A percentile compares a stretch with the other conserved stretches of the same genome.
Conservation (phyloP, 1,140 invertebrate genomes). For the Palaemon carinicauda region DNA sequence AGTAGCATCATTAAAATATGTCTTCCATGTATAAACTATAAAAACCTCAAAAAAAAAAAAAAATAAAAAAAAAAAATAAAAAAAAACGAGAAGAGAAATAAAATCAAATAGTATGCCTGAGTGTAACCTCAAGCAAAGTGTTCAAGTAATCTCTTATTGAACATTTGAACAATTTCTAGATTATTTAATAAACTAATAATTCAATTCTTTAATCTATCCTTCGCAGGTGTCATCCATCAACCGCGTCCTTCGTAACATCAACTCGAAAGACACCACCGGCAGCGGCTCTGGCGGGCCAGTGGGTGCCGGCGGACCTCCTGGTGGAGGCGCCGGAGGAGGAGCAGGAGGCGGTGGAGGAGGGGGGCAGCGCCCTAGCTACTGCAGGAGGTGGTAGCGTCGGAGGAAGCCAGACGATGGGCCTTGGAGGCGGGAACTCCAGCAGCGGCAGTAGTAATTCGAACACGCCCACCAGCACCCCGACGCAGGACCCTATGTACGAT, state of each 20-base stretch:
- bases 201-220: background rate
- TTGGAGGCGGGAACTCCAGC: constrained; percentile 17
- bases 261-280: constrained; percentile 64
- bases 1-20: too few relatives aligned
- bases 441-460: constrained; percentile 6
- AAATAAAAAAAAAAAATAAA: too few relatives aligned
- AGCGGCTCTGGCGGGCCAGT: background rate
- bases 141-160: too few relatives aligned
- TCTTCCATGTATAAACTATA: too few relatives aligned
- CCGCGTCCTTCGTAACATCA: constrained; percentile 70
- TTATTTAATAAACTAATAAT: background rate
- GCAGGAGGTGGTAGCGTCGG: background rate
- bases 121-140: too few relatives aligned
- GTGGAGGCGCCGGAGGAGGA: background rate
- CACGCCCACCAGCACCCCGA: constrained; percentile 20
- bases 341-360: background rate
- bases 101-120: too few relatives aligned
- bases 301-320: background rate
- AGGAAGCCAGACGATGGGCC: constrained; percentile 22
- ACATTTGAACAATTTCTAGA: too few relatives aligned
- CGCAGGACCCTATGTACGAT: constrained; percentile 67
- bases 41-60: too few relatives aligned
- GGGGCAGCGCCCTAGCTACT: too few relatives aligned
- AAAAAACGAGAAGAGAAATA: too few relatives aligned
- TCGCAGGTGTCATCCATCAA: constrained; percentile 72